These are phyloP conservation scores for Geococcyx californianus DNA, from an alignment of 2,113 vertebrate species.

Conservation along the genomic window DNA sequence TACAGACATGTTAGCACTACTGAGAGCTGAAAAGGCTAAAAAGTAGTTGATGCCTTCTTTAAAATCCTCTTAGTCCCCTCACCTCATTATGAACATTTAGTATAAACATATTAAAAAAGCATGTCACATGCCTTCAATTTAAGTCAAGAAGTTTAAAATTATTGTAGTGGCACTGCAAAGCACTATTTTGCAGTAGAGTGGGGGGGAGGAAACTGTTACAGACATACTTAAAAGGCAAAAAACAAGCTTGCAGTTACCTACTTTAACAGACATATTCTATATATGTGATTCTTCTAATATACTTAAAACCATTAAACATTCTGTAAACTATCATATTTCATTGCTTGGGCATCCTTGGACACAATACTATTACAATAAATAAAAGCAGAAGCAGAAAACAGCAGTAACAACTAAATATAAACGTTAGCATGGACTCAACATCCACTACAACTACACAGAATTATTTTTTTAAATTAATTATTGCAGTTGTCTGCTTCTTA, in stretches of 20 bases:
- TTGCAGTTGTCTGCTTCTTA: conserved; percentile 35
- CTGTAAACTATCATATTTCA: not conserved
- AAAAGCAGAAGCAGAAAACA: not conserved
- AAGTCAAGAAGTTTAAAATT: not conserved
- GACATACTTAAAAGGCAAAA: not conserved
- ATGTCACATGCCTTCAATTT: not conserved
- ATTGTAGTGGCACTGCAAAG: not conserved
- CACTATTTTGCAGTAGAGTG: not conserved
- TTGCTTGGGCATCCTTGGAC: not conserved
- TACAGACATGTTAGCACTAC: not conserved
- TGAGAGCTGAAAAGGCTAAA: not conserved
- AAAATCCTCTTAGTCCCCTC: not conserved
- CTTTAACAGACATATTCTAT: not conserved
- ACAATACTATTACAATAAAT: not conserved
- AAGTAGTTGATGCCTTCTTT: not conserved
- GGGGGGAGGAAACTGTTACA: not conserved
- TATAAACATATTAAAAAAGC: not conserved
- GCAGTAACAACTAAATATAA: not conserved
- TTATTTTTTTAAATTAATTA: not conserved
- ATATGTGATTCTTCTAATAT: not conserved
- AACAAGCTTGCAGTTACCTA: not conserved
- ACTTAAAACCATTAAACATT: not conserved
- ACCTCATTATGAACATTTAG: not conserved
- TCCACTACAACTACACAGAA: not conserved
- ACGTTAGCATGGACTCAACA: not conserved